Conservation (phyloP, 35 echinoderm and acorn worm species). For the Apostichopus japonicus region DNA sequence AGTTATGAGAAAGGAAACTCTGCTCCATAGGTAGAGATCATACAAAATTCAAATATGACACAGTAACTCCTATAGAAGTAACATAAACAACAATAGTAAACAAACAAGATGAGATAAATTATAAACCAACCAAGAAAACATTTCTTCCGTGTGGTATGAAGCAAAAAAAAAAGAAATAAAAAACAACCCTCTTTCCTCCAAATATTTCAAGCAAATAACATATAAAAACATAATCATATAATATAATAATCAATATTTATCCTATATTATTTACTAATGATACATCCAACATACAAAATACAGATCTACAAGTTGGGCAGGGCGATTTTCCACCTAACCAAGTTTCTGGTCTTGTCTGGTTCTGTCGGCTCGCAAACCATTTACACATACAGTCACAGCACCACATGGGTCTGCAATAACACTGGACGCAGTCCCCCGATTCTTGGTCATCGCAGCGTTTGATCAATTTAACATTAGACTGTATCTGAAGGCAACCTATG, state of each 20-base stretch:
- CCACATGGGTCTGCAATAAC: slow-evolving; percentile 96
- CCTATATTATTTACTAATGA: slow-evolving; percentile 3
- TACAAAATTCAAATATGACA: too few species aligned
- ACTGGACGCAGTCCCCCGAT: slow-evolving; percentile 85
- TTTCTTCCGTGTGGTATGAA: too few species aligned
- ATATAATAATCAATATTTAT: neutral
- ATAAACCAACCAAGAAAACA: too few species aligned
- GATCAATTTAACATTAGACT: slow-evolving; percentile 79
- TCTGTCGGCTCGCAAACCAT: slow-evolving; percentile 90
- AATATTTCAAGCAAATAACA: too few species aligned
- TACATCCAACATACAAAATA: slow-evolving; percentile 93
- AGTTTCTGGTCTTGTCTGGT: slow-evolving; percentile 78
- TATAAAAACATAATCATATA: too few species aligned
- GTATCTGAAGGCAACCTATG: slow-evolving; percentile 89
- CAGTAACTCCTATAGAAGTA: too few species aligned
- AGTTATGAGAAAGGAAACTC: too few species aligned
- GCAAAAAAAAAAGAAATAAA: too few species aligned
- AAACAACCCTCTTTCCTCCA: too few species aligned
- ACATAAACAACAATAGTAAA: too few species aligned
- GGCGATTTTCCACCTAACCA: slow-evolving; percentile 87
- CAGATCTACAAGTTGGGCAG: slow-evolving; percentile 83
- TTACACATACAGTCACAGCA: slow-evolving; percentile 97
- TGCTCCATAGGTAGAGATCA: too few species aligned
- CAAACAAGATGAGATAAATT: too few species aligned
- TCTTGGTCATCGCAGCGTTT: slow-evolving; percentile 70